Evolutionary conservation across 2,113 vertebrate genomes (phyloP), one percentile per base, ranked within the genome.

Genomic region (Oxygymnocypris stewartii): DNA sequence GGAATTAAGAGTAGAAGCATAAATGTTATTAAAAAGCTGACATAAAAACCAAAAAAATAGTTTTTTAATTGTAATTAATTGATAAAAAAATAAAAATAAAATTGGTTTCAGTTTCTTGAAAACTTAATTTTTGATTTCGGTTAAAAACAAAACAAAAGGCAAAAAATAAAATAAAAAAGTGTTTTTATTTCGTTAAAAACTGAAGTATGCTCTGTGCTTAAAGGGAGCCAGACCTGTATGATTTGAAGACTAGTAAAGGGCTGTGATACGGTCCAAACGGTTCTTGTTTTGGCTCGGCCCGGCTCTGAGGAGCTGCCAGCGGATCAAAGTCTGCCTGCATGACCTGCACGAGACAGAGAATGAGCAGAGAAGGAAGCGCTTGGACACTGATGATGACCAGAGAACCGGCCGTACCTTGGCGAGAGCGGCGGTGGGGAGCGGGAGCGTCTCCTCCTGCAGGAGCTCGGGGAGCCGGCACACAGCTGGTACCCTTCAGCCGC

Each of bases 221-320:
- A 14, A 7, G 12, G 2, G 40, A 25, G 20, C 35, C 59, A 87
- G 44, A 98, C 98, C 98, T 98, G 94, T 99, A 99, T 0, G 98
- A 98, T 85, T 94, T 98, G 93, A 99, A 99, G 37, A 94, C 94
- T 42, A 99, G 93, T 86, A 99, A 95, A 42, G 98, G 97, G 87
- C 98, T 99, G 90, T 93, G 96, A 91, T 99, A 99, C 0, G 94
- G 92, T 80, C 92, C 95, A 90, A 97, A 98, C 0, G 97, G 95
- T 80, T 95, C 94, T 0, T 96, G 96, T 88, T 92, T 96, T 67
- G 91, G 84, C 74, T 98, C 97, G 0, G 84, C 65, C 88, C 91
- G 90, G 47, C 92, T 94, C 65, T 87, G 93, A 35, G 94, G 95
- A 3, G 90, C 88, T 0, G 90, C 79, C 63, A 93, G 75, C 35